Percentiles rank a stretch among this genome's conserved stretches.
Evolutionary conservation across 2,888 invertebrate species (phyloP).

Genomic region (Melanophora roralis): DNA sequence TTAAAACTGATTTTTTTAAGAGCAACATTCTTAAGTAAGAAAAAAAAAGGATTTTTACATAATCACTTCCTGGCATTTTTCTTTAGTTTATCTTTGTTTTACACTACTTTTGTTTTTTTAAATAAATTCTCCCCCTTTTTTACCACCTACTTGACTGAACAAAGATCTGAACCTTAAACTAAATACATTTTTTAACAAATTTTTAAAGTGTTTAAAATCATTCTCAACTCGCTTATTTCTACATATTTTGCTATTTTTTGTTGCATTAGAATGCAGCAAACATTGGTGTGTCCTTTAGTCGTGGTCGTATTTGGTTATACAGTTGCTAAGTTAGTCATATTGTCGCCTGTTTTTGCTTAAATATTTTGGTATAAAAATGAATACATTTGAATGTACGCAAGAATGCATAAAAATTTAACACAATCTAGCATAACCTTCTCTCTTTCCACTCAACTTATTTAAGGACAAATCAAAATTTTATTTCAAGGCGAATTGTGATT

Average conservation of each 20-base stretch:
- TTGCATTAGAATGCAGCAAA: neutral
- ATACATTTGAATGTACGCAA: neutral
- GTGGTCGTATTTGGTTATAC: slow-evolving; percentile 16
- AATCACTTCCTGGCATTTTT: slow-evolving; percentile 40
- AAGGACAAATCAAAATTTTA: slow-evolving; percentile 10
- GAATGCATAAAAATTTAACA: slow-evolving; percentile 16
- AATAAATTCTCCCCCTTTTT: too few relatives aligned
- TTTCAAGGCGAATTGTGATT: neutral
- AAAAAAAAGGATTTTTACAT: slow-evolving; percentile 23
- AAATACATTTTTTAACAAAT: too few relatives aligned
- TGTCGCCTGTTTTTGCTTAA: slow-evolving; percentile 35
- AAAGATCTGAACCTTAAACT: too few relatives aligned
- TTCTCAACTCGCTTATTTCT: neutral
- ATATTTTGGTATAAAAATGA: neutral
- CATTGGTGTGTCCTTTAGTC: neutral
- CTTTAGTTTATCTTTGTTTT: slow-evolving; percentile 22
- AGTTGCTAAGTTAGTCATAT: slow-evolving; percentile 38
- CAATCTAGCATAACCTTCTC: slow-evolving; percentile 10
- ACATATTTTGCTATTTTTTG: neutral
- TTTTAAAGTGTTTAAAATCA: too few relatives aligned
- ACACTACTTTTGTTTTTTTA: neutral
- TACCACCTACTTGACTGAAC: too few relatives aligned
- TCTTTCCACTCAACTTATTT: slow-evolving; percentile 20
- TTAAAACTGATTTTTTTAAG: neutral
- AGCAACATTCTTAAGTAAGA: neutral